Base-by-base conservation (phyloP, 2,113 vertebrate species). In the Oryzias javanicus region DNA sequence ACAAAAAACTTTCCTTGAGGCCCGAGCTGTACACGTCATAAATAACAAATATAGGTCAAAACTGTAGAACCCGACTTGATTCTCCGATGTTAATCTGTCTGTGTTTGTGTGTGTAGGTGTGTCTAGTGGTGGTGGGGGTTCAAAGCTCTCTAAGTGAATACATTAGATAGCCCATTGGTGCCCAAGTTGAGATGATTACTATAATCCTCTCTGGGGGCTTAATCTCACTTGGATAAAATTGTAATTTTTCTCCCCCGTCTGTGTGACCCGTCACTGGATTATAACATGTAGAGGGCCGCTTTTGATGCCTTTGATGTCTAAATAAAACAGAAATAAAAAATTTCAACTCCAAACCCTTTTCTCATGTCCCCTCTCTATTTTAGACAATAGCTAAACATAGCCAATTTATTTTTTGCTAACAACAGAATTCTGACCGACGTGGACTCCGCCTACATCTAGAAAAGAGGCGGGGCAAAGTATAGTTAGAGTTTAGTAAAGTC, bases 31-130 rank as follows among this genome's bases (percentile, higher is more conserved):
- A 56, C n/a, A 72, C 67, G 57, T 65, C 73, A 81, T 57, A 74
- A 74, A 74, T 75, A 71, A 80, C 51, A 74, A 71, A 84, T 79
- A 77, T 89, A 74, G 84, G 88, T 84, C 84, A 88, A 55, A 42
- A 51, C 53, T 1, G 51, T 71, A 72, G 79, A 83, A 63, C 74
- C 72, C 80, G 72, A 79, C 74, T 71, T 74, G 73, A 64, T 64
- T 78, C 57, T 22, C 64, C 56, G 57, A 44, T 70, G 49, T 56
- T 83, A 87, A 76, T 78, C 76, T 75, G 67, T 19, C 18, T 49
- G 6, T 22, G 27, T 29, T 25, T 55, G 44, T 65, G 60, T 65
- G 46, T 67, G 52, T 49, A 53, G 42, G 18, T 54, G 44, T 59
- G 12, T 72, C 40, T 67, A 27, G 40, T n/a, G 46, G 57, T 57